Evolutionary conservation across 2,797 vertebrate species (phyloP), one percentile per base, ranked within the genome.

Genomic region (Hylomyscus alleni): DNA sequence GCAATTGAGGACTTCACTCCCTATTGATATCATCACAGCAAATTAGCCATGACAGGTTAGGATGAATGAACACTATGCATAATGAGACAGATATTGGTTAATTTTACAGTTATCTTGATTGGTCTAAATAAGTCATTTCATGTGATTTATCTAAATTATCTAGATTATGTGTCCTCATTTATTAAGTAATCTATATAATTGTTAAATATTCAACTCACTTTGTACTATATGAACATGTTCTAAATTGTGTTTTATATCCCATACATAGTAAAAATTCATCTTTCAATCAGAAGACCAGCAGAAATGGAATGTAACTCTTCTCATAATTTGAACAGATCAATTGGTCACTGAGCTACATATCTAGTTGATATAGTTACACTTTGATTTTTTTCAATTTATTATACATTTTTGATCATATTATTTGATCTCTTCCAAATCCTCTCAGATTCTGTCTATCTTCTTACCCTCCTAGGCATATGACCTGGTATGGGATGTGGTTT

Each of bases 41-140:
- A 93, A 56, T 89, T 86, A 93, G 31, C 34, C 10, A 52, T 92
- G 85, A 62, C 69, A 92, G 69, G 26, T 67, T 77, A 96, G 24
- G 34, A 90, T 95, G 24, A 87, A 87, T 94, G 67, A 95, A 83
- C 75, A 87, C 3, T 50, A 89, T 72, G 60, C 22, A 50, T 75
- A 97, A 92, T 86, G 20, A 78, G 91, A 81, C 88, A 3, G 76
- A 80, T 83, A 73, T 44, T 54, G 34, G 26, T 24, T 78, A 96
- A 92, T 88, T 94, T 94, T 94, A 67, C n/a, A 92, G 69, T 88
- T 90, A 31, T 67, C 40, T 84, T 81, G 15, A 80, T 96, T 83
- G 72, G 12, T 29, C 62, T 92, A 73, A 58, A 24, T 94, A 89
- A 88, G 34, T 14, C 8, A 80, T 88, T 94, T 95, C 14, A 89